Conservation (phyloP, 92 coral and sea anemone genomes). For the Phymanthus crucifer region DNA sequence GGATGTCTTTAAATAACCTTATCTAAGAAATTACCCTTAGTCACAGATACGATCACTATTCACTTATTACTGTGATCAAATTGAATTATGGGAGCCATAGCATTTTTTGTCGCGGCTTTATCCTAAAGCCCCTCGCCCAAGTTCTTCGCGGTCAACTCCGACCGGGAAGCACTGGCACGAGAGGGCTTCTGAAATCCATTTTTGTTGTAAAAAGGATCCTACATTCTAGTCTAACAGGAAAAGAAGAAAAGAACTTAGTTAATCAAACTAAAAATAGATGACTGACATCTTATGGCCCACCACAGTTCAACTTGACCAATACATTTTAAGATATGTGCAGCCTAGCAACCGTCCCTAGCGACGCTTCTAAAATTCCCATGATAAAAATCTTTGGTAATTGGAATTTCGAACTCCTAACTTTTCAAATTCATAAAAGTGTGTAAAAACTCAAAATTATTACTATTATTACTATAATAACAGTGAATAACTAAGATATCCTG, state of each 20-base stretch:
- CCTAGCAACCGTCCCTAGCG: constrained; percentile 28
- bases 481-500: background rate
- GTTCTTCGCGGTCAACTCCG: no score
- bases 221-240: no score
- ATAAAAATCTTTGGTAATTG: background rate
- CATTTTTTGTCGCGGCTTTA: background rate
- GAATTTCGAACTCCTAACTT: background rate
- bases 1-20: background rate
- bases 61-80: background rate
- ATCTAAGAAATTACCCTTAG: background rate
- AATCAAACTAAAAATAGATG: background rate
- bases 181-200: no score
- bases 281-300: background rate
- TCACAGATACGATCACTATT: background rate
- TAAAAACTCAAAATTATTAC: constrained; percentile 8
- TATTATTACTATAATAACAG: constrained; percentile 1
- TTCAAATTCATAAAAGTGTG: constrained; percentile 27
- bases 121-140: no score
- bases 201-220: no score
- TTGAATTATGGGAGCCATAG: background rate
- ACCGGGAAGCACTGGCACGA: no score
- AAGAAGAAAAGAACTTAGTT: background rate
- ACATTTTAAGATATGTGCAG: background rate
- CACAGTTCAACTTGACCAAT: background rate
- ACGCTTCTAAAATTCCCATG: constrained; percentile 5